Percentiles rank a stretch among this genome's conserved stretches.
These are phyloP conservation scores for Rhyacichthys aspro DNA, from an alignment of 2,797 vertebrate species.

Conservation along the genomic window DNA sequence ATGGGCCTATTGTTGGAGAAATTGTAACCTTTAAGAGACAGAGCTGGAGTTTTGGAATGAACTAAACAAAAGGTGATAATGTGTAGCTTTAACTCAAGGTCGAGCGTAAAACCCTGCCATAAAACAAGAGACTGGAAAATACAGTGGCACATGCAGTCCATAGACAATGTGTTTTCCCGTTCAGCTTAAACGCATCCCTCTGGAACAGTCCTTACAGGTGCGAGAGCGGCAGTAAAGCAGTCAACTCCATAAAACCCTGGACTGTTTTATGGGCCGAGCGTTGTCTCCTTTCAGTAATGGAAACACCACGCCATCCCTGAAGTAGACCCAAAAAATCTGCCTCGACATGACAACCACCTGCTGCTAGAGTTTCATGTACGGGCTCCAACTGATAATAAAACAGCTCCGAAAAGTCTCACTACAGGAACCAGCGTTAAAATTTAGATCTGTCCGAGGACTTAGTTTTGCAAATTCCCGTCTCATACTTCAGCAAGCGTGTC, in stretches of 20 bases:
- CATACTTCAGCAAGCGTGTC: too few species aligned
- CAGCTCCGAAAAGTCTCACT: too few species aligned
- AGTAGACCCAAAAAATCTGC: slow-evolving; percentile 6
- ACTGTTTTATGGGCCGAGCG: slow-evolving; percentile 7
- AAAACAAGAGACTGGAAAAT: slow-evolving; percentile 4
- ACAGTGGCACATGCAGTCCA: slow-evolving; percentile 14
- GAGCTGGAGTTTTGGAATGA: background rate
- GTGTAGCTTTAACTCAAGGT: background rate
- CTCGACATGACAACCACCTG: background rate
- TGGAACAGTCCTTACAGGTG: slow-evolving; percentile 18
- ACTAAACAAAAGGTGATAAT: background rate
- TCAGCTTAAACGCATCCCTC: slow-evolving; percentile 42
- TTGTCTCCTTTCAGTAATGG: slow-evolving; percentile 25
- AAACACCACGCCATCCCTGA: slow-evolving; percentile 40
- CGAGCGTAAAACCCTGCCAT: background rate
- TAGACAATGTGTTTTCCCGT: slow-evolving; percentile 32
- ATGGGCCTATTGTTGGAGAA: slow-evolving; percentile 2
- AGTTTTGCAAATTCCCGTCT: too few species aligned
- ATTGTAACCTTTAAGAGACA: background rate
- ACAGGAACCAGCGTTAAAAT: too few species aligned
- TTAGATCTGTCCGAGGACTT: too few species aligned
- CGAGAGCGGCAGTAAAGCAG: slow-evolving; percentile 44
- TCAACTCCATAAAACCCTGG: slow-evolving; percentile 16
- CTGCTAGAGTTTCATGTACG: background rate
- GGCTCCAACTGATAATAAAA: too few species aligned